These are phyloP conservation scores for Nothocercus julius DNA, from an alignment of 2,113 vertebrate genomes.

Conservation along the genomic window DNA sequence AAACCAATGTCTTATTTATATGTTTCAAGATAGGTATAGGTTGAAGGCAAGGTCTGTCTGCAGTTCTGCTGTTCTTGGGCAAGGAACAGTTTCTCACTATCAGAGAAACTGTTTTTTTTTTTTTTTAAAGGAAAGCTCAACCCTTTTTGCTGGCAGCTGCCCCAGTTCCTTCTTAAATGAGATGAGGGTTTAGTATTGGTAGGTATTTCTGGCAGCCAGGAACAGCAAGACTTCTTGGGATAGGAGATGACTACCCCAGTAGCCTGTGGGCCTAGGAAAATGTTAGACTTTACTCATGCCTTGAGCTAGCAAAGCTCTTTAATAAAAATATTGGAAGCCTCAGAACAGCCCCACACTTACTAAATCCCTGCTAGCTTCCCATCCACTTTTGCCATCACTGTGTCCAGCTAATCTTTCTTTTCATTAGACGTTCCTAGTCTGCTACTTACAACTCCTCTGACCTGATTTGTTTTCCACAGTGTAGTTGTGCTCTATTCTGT, in stretches of 20 bases:
- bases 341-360: background rate
- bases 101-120: background rate
- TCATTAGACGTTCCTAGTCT: background rate
- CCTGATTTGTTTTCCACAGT: background rate
- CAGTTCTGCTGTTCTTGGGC: background rate
- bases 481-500: background rate
- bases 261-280: background rate
- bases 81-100: background rate
- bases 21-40: background rate
- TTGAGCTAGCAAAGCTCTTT: background rate
- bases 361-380: background rate
- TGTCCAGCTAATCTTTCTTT: background rate
- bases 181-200: background rate
- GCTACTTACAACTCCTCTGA: background rate
- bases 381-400: background rate
- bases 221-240: background rate
- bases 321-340: background rate
- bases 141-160: background rate
- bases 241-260: accelerated
- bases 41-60: background rate
- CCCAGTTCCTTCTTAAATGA: background rate
- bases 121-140: background rate
- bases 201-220: background rate
- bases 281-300: accelerated
- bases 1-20: background rate